Conservation (phyloP, 2,888 invertebrate genomes). For the Sinelater perroti region DNA sequence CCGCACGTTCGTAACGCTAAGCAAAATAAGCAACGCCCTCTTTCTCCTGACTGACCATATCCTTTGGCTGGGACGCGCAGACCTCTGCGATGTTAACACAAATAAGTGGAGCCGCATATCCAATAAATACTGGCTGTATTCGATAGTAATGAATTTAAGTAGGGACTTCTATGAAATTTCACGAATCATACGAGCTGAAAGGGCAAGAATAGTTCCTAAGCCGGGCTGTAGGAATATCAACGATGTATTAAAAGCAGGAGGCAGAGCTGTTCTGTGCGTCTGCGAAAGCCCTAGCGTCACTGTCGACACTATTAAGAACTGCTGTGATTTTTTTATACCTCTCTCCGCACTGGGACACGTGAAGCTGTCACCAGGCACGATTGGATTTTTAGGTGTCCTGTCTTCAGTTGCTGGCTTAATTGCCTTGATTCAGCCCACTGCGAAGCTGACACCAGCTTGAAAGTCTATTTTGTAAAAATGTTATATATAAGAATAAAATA, state of each 20-base stretch:
- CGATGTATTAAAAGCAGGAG: conserved; percentile 43
- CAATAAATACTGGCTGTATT: conserved; percentile 86
- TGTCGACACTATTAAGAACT: conserved; percentile 85
- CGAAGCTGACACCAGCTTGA: conserved; percentile 74
- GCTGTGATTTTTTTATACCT: conserved; percentile 88
- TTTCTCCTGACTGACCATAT: conserved; percentile 88
- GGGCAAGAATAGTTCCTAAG: conserved; percentile 46
- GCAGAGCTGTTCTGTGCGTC: conserved; percentile 49
- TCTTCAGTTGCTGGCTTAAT: conserved; percentile 84
- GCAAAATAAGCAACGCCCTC: conserved; percentile 80
- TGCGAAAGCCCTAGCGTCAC: conserved; percentile 71
- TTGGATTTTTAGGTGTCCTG: conserved; percentile 81
- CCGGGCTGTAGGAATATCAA: conserved; percentile 43
- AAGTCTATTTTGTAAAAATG: neutral
- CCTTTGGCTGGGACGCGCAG: conserved; percentile 83
- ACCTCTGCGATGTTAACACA: conserved; percentile 72
- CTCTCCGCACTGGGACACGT: conserved; percentile 81
- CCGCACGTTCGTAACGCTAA: conserved; percentile 76
- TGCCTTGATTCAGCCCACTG: conserved; percentile 78
- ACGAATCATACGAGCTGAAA: conserved; percentile 67
- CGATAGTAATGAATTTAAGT: conserved; percentile 79
- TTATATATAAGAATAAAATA: neutral
- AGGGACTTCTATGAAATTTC: conserved; percentile 87
- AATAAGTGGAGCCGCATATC: conserved; percentile 79
- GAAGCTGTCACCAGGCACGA: conserved; percentile 77